Base-by-base conservation (phyloP, 1,140 invertebrate species). In the Zaprionus ornatus region DNA sequence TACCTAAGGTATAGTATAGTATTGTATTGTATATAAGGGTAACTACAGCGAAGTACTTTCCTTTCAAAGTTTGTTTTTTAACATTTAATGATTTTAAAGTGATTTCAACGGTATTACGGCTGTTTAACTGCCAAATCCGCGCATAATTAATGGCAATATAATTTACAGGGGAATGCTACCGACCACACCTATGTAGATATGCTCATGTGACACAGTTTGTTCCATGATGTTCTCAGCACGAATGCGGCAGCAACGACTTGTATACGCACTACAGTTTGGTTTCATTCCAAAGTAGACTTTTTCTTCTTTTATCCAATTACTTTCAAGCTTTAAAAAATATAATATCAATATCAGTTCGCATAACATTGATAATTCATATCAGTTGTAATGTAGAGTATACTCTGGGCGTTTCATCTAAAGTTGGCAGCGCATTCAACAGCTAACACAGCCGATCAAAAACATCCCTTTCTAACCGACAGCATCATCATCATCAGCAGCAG, bases 111-210 rank as follows among this genome's bases (percentile, higher is more conserved):
- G 73, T 32, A 85, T 82, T 87, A 74, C 63, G 79, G 73, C 40
- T 74, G 77, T 79, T 87, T 87, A 83, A 83, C 77, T 68, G 64
- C 66, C 56, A 76, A 88, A 88, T 84, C 78, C 74, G 23, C 80
- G 62, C 75, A 56, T 88, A 88, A 88, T 84, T 88, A 88, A 88
- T 88, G 84, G 80, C 74, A 74, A 84, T 81, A 88, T 84, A 88
- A 88, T 88, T 81, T 81, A 84, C 80, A 83, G 54, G 42, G 55
- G 32, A 35, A 9, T n/a, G 37, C 12, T 21, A 42, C 17, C 23
- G 15, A 56, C 70, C 63, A 67, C 29, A 66, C 55, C 35, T 57
- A 40, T 37, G 6, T 19, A 37, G 40, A 50, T 27, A 29, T 29
- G 27, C 9, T 27, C 9, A 10, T 42, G 37, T 27, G 21, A 56